A percentile compares a stretch with the other conserved stretches of the same genome.
Evolutionary conservation across 2,113 vertebrate species (phyloP).

Genomic region (Meles meles): DNA sequence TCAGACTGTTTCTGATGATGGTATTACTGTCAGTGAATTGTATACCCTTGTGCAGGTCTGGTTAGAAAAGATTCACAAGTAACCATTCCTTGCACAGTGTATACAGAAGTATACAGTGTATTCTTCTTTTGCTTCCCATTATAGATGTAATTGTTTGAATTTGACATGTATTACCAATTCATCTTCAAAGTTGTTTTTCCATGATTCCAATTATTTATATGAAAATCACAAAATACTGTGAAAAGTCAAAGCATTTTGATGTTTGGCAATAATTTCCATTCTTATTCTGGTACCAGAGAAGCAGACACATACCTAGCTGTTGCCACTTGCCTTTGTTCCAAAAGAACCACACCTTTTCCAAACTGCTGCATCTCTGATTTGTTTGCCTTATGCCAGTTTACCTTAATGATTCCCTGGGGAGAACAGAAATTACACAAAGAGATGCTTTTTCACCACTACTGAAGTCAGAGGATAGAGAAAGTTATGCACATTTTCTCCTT

Average conservation of each 20-base stretch:
- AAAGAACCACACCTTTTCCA: background rate
- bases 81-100: background rate
- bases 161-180: background rate
- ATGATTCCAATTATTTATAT: background rate
- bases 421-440: background rate
- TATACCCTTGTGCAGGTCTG: background rate
- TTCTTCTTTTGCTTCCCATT: background rate
- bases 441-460: background rate
- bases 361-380: background rate
- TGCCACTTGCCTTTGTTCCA: background rate
- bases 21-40: background rate
- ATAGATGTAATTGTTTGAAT: background rate
- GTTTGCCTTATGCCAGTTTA: background rate
- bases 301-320: background rate
- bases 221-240: background rate
- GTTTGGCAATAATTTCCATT: background rate
- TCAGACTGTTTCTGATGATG: background rate
- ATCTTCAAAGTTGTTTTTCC: constrained; percentile 22
- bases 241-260: constrained; percentile 1
- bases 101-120: background rate
- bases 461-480: background rate
- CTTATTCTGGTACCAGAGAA: constrained; percentile 7
- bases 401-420: background rate
- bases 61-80: background rate
- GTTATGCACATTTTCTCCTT: background rate